A percentile compares a stretch with the other conserved stretches of the same genome.
phyloP scores from a whole-genome alignment of 2,113 vertebrate genomes.

The Stegostoma tigrinum region DNA sequence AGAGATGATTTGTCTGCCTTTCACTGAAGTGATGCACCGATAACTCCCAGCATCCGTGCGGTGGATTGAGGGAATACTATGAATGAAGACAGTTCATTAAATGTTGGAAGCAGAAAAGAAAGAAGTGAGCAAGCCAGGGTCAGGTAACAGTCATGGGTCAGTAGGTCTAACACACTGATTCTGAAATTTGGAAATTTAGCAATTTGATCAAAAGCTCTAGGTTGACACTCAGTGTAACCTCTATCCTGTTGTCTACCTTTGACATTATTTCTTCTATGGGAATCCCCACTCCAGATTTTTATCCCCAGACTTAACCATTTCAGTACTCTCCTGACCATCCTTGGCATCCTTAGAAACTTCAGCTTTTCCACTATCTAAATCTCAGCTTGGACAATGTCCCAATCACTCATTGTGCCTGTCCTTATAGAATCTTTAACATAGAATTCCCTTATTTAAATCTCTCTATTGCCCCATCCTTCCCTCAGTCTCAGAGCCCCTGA shows the following conservation, averaged over 20 bases:
- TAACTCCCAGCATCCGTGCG: conserved; percentile 68
- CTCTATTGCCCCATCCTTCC: background rate
- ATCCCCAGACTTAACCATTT: background rate
- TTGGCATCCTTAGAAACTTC: too few species aligned
- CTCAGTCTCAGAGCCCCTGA: background rate
- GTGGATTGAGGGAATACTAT: conserved; percentile 59
- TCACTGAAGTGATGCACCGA: conserved; percentile 55
- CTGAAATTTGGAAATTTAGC: background rate
- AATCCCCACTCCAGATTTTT: background rate
- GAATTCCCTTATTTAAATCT: background rate
- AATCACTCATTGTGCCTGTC: background rate
- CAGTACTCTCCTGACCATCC: too few species aligned
- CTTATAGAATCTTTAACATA: background rate
- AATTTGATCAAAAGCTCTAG: background rate
- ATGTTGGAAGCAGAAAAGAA: background rate
- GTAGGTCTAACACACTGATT: background rate
- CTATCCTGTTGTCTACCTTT: background rate
- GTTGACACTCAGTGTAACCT: background rate
- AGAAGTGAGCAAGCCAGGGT: background rate
- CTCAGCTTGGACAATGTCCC: background rate
- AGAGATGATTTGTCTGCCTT: conserved; percentile 51
- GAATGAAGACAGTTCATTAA: background rate
- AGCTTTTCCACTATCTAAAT: background rate
- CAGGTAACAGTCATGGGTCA: background rate
- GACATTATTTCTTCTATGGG: background rate